Evolutionary conservation across 2,113 vertebrate genomes (phyloP).

Genomic region (Crotophaga sulcirostris): DNA sequence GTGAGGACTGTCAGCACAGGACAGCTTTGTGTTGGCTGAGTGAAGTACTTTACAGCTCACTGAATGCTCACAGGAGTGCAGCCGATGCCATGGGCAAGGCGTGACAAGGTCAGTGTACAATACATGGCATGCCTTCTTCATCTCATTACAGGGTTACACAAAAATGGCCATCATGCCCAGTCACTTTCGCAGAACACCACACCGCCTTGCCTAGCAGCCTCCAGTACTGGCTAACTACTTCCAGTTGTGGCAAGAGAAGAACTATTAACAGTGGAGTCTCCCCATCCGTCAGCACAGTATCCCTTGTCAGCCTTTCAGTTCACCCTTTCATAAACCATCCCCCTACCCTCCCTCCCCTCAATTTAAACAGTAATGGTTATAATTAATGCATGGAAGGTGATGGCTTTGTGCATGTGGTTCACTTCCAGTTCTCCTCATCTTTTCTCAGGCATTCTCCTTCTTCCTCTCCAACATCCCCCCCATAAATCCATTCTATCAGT

Average conservation of each 20-base stretch:
- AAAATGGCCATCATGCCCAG: background rate
- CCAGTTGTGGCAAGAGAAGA: constrained; percentile 9
- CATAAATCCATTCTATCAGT: constrained; percentile 44
- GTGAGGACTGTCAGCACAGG: background rate
- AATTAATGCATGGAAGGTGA: constrained; percentile 68
- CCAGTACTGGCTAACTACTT: background rate
- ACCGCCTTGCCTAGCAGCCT: background rate
- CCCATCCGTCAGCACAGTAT: background rate
- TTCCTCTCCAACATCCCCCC: background rate
- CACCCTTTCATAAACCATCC: background rate
- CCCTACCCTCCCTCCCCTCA: constrained; percentile 32
- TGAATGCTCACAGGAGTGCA: background rate
- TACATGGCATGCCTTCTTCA: constrained; percentile 3
- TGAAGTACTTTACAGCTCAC: background rate
- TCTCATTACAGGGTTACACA: background rate
- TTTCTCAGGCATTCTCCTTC: constrained; percentile 56
- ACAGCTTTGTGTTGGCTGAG: background rate
- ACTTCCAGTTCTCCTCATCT: constrained; percentile 57
- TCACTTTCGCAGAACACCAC: background rate
- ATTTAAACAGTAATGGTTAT: constrained; percentile 58
- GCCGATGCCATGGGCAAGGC: background rate
- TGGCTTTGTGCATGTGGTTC: constrained; percentile 58
- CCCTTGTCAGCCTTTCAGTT: background rate
- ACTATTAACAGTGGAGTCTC: background rate
- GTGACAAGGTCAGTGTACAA: constrained; percentile 5